Evolutionary conservation across 2,113 vertebrate genomes (phyloP), one percentile per base, ranked within the genome.

Genomic region (Anarrhichthys ocellatus): DNA sequence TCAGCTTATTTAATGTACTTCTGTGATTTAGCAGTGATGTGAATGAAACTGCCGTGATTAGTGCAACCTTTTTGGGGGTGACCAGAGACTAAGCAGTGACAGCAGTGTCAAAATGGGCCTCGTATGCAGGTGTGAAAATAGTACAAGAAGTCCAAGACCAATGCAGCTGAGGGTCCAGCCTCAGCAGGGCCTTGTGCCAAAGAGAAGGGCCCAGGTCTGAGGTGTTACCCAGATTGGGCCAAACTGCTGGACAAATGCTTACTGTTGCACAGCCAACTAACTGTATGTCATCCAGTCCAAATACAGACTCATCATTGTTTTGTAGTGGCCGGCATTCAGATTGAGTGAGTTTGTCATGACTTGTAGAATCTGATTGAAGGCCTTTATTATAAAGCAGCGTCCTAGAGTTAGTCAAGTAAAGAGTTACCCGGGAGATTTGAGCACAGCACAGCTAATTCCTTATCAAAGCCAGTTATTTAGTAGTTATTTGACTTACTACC

Each of bases 111-210:
- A 82, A 75, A 76, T 20, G 8, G 63, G 38, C 36, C 27, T 78
- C 24, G 17, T 14, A 54, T 63, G 52, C 54, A 79, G 34, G 56
- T 76, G 67, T 87, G 63, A 68, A 78, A 66, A 58, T 56, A 58
- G 56, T 64, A 50, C 40, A 90, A 89, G 80, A 91, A 87, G 65
- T 80, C 67, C 32, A 77, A 72, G 75, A 62, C 48, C 76, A 34
- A 15, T 44, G 36, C 18, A 72, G 46, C 62, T 72, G 58, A 80
- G 40, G 27, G 42, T 84, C 69, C 38, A 61, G 14, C 63, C 58
- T 73, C 70, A 64, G 48, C 42, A 11, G 17, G 24, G 24, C 40
- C 6, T 42, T 15, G 80, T 94, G 93, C 91, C 94, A 94, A 94
- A 92, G 82, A 63, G 85, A 84, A 80, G 71, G 24, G 64, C 27